A percentile compares a stretch with the other conserved stretches of the same genome.
Evolutionary conservation across 2,888 invertebrate genomes (phyloP).

Genomic region (Agonum fuliginosum): DNA sequence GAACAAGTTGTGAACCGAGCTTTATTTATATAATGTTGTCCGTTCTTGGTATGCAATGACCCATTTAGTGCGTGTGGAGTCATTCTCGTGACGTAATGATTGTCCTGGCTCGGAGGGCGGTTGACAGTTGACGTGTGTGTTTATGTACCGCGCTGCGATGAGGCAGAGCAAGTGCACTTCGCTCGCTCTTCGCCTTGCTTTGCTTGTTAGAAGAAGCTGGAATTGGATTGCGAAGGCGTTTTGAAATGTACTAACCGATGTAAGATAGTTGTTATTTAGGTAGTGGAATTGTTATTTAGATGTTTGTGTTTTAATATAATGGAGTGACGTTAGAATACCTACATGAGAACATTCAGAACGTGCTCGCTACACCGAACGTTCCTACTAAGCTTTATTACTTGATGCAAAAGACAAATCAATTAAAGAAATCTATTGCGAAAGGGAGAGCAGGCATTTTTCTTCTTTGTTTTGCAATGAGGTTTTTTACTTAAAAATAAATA

Average conservation of each 20-base stretch:
- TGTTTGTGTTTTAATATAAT: constrained; percentile 37
- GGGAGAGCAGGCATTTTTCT: neutral
- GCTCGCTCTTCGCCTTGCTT: neutral
- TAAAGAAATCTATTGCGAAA: constrained; percentile 30
- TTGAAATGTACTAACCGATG: constrained; percentile 38
- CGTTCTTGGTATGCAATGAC: constrained; percentile 12
- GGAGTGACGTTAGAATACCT: constrained; percentile 34
- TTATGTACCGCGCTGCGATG: neutral
- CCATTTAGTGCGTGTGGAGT: constrained; percentile 12
- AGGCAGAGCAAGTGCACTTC: neutral
- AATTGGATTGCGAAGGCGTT: constrained; percentile 31
- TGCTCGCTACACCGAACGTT: constrained; percentile 18
- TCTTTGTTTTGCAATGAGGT: constrained; percentile 18
- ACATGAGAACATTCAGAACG: constrained; percentile 27
- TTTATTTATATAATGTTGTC: neutral
- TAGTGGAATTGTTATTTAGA: constrained; percentile 40
- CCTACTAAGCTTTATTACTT: constrained; percentile 6
- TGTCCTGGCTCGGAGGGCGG: constrained; percentile 6
- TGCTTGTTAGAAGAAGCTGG: constrained; percentile 26
- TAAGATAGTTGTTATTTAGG: constrained; percentile 43
- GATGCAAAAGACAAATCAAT: neutral
- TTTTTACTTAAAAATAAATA: too few species aligned
- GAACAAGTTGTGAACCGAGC: too few species aligned
- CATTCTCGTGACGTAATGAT: constrained; percentile 15
- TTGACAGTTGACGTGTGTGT: neutral